Percentiles rank a stretch among this genome's conserved stretches.
phyloP scores from a whole-genome alignment of 2,113 vertebrate species.

The Gymnobelideus leadbeateri region DNA sequence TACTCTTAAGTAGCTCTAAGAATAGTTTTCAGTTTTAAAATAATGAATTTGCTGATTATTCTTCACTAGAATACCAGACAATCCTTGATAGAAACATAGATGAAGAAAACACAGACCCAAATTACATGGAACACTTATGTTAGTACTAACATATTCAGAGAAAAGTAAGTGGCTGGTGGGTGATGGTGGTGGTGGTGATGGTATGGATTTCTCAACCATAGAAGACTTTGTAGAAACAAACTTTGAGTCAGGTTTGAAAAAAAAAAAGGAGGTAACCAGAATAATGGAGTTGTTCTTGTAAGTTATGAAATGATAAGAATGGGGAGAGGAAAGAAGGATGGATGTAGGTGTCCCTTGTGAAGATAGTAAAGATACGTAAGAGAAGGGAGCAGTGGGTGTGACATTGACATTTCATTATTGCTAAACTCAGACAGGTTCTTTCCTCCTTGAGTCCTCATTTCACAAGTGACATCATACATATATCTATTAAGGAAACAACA shows the following conservation, averaged over 20 bases:
- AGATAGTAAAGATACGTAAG: not conserved
- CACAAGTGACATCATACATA: constrained; percentile 19
- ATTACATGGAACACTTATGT: not conserved
- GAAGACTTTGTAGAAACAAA: constrained; percentile 35
- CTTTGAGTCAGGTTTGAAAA: constrained; percentile 12
- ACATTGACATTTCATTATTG: not conserved
- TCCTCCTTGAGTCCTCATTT: not conserved
- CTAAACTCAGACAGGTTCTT: constrained; percentile 17
- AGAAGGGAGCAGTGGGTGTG: not conserved
- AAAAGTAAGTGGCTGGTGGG: not conserved
- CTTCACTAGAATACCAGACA: not conserved
- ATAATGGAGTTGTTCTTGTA: not conserved
- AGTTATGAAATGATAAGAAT: not conserved
- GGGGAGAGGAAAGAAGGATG: not conserved
- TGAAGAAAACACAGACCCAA: not conserved
- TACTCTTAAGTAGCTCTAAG: not conserved
- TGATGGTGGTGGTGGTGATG: not conserved
- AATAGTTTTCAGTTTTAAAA: not conserved
- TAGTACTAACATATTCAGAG: not conserved
- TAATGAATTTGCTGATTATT: not conserved
- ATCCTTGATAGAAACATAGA: not conserved
- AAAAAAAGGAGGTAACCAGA: not conserved
- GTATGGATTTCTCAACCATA: not conserved
- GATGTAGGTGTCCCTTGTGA: not conserved
- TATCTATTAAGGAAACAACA: constrained; percentile 19